These are phyloP conservation scores for Heliornis fulica DNA, from an alignment of 2,113 vertebrate species.

Conservation along the genomic window DNA sequence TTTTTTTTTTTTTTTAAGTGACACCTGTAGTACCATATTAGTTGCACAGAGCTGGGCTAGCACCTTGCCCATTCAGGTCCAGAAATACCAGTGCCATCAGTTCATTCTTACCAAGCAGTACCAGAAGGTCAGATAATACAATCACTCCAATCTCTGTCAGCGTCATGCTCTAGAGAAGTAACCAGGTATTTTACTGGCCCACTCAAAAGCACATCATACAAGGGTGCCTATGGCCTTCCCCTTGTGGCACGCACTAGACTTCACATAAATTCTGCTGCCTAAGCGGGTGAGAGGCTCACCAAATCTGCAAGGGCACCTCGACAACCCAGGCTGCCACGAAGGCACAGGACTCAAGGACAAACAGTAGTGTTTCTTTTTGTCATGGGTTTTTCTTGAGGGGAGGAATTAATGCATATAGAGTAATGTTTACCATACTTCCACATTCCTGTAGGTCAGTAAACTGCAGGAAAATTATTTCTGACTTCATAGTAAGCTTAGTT, in stretches of 20 bases:
- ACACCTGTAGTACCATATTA: not conserved
- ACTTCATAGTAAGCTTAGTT: not conserved
- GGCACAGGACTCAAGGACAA: not conserved
- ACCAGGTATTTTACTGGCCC: not conserved
- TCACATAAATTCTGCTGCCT: fast-evolving
- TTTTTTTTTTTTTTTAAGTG: no score
- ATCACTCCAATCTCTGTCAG: not conserved
- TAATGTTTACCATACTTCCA: not conserved
- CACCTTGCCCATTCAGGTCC: not conserved
- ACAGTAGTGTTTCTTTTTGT: fast-evolving
- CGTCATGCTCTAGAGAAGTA: fast-evolving
- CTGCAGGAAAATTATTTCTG: not conserved
- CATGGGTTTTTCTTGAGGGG: not conserved
- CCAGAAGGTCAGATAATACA: fast-evolving
- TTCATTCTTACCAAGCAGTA: not conserved
- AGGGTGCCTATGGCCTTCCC: not conserved
- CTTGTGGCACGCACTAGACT: fast-evolving
- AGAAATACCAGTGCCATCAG: not conserved
- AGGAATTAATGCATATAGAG: fast-evolving
- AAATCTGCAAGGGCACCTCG: fast-evolving
- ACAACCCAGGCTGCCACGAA: not conserved
- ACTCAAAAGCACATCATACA: fast-evolving
- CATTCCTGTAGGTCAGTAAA: not conserved
- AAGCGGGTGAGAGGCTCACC: not conserved
- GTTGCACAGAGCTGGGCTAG: not conserved